Evolutionary conservation across 2,113 vertebrate species (phyloP).

Genomic region (Pitta sordida): DNA sequence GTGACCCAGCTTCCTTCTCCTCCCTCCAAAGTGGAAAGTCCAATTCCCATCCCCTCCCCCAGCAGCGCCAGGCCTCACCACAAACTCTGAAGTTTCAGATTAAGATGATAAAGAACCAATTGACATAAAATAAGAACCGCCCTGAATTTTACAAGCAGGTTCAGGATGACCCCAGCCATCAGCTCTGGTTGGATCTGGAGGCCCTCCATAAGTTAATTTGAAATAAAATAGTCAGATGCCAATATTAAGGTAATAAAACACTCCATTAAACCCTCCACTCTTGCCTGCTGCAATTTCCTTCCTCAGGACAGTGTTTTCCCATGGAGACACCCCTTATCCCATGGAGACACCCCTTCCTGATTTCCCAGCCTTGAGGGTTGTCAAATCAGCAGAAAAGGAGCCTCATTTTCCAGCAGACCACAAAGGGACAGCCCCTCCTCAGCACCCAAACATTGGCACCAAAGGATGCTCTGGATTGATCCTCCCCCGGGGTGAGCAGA

Average conservation of each 20-base stretch:
- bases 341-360: background rate
- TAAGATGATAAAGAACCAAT: slow-evolving; percentile 20
- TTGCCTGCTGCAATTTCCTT: background rate
- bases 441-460: fast-evolving
- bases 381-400: background rate
- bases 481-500: background rate
- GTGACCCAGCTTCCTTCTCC: background rate
- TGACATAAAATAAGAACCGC: background rate
- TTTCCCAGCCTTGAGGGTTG: background rate
- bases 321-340: fast-evolving
- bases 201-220: fast-evolving
- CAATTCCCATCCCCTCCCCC: background rate
- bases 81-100: slow-evolving; percentile 48
- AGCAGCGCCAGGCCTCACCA: background rate
- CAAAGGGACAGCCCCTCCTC: background rate
- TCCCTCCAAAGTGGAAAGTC: background rate
- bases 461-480: background rate
- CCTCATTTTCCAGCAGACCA: background rate
- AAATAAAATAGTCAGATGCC: background rate
- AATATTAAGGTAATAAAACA: background rate
- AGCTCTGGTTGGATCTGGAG: background rate
- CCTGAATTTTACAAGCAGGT: background rate
- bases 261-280: fast-evolving
- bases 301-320: background rate
- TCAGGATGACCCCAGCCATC: background rate